Percentiles rank a stretch among this genome's conserved stretches.
Evolutionary conservation across 2,888 invertebrate genomes (phyloP).

Genomic region (Mimas tiliae): DNA sequence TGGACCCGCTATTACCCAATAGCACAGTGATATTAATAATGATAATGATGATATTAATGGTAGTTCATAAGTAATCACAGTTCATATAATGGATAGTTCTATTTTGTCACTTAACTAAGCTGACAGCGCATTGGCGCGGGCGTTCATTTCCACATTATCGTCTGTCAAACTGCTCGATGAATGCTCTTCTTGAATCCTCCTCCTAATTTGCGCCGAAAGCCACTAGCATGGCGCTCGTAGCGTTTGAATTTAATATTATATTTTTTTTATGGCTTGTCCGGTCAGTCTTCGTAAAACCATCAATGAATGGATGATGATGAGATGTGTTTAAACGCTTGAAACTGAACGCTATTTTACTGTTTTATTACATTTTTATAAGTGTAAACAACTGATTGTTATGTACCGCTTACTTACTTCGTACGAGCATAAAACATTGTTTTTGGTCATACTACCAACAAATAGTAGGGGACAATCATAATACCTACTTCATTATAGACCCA

Average conservation of each 20-base stretch:
- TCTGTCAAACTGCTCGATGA: constrained; percentile 37
- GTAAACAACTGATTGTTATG: too few species aligned
- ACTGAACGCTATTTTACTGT: too few species aligned
- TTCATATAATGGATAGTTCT: background rate
- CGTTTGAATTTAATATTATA: background rate
- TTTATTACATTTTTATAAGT: too few species aligned
- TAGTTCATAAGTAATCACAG: background rate
- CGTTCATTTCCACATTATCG: constrained; percentile 40
- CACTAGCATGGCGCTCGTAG: background rate
- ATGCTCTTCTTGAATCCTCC: constrained; percentile 16
- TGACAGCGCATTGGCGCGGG: background rate
- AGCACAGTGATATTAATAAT: background rate
- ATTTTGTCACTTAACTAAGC: background rate
- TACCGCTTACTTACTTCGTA: too few species aligned
- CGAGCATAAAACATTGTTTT: too few species aligned
- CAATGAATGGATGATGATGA: too few species aligned
- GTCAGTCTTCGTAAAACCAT: too few species aligned
- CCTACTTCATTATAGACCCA: too few species aligned
- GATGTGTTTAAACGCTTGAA: too few species aligned
- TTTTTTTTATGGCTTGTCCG: too few species aligned
- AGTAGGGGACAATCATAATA: too few species aligned
- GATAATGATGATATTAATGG: background rate
- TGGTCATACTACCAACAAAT: too few species aligned
- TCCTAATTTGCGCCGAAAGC: constrained; percentile 9
- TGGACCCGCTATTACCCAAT: background rate